phyloP scores from a whole-genome alignment of 1,140 invertebrate genomes.

The Microplitis demolitor region DNA sequence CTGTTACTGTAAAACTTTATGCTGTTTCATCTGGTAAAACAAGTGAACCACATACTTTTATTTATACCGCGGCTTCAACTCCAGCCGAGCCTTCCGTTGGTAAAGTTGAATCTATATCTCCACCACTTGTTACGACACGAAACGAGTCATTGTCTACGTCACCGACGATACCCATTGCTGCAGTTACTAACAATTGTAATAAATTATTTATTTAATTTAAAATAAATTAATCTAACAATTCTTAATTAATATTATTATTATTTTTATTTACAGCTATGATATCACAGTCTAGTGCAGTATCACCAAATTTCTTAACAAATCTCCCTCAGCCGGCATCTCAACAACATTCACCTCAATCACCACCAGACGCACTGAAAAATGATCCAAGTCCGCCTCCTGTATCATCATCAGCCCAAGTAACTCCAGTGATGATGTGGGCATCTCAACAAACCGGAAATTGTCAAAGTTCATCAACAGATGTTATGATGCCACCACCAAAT shows the following conservation, averaged over 20 bases:
- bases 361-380: conserved; percentile 39
- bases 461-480: conserved; percentile 42
- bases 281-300: neutral
- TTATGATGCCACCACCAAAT: conserved; percentile 58
- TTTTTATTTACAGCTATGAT: neutral
- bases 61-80: conserved; percentile 71
- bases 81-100: conserved; percentile 45
- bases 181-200: conserved; percentile 17
- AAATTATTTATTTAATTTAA: no score
- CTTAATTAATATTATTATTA: conserved; percentile 34
- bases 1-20: conserved; percentile 76
- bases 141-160: conserved; percentile 37
- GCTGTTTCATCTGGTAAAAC: conserved; percentile 86
- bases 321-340: no score
- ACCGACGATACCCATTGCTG: conserved; percentile 32
- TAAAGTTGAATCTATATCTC: conserved; percentile 43
- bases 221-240: neutral
- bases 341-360: neutral
- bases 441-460: conserved; percentile 37
- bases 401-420: conserved; percentile 36
- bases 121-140: conserved; percentile 21
- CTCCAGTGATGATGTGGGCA: conserved; percentile 54
- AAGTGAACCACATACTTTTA: conserved; percentile 86
- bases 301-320: no score
- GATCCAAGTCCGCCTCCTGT: conserved; percentile 52